Percentiles rank a stretch among this genome's conserved stretches.
Conservation (phyloP, 2,888 invertebrate genomes). For the Syritta pipiens region DNA sequence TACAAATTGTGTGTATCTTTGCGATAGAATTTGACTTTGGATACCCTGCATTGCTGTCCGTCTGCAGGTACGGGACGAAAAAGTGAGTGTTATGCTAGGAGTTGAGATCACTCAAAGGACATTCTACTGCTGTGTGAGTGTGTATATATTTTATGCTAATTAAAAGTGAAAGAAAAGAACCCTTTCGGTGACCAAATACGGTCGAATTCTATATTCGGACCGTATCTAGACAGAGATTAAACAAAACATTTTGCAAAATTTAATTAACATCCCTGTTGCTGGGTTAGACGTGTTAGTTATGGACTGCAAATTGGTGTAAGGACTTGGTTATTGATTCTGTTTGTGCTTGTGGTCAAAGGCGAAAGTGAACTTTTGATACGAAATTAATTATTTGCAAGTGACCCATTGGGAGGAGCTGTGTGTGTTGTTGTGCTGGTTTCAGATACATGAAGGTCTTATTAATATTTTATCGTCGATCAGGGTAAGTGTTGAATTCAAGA, state of each 20-base stretch:
- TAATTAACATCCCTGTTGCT: constrained; percentile 55
- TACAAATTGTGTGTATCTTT: constrained; percentile 52
- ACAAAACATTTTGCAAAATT: constrained; percentile 65
- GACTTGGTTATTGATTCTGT: constrained; percentile 24
- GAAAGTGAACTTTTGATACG: constrained; percentile 48
- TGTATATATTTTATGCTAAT: constrained; percentile 35
- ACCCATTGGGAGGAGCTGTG: not conserved
- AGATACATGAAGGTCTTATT: too few species aligned
- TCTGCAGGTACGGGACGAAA: too few species aligned
- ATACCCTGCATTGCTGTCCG: too few species aligned
- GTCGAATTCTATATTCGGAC: constrained; percentile 15
- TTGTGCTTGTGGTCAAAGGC: constrained; percentile 25
- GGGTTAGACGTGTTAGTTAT: constrained; percentile 12
- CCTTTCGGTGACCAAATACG: constrained; percentile 34
- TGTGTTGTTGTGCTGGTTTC: constrained; percentile 15
- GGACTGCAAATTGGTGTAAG: constrained; percentile 42
- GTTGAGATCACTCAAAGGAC: not conserved
- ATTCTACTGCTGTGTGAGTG: not conserved
- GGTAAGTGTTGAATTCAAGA: too few species aligned
- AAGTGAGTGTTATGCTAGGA: too few species aligned
- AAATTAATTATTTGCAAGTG: constrained; percentile 59
- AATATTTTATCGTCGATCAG: too few species aligned
- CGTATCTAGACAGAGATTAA: constrained; percentile 62
- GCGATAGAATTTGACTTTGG: constrained; percentile 23
- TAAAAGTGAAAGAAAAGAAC: constrained; percentile 30